Percentiles rank a stretch among this genome's conserved stretches.
Conservation (phyloP, 53 echinoderm and acorn worm species). For the Antedon mediterranea region DNA sequence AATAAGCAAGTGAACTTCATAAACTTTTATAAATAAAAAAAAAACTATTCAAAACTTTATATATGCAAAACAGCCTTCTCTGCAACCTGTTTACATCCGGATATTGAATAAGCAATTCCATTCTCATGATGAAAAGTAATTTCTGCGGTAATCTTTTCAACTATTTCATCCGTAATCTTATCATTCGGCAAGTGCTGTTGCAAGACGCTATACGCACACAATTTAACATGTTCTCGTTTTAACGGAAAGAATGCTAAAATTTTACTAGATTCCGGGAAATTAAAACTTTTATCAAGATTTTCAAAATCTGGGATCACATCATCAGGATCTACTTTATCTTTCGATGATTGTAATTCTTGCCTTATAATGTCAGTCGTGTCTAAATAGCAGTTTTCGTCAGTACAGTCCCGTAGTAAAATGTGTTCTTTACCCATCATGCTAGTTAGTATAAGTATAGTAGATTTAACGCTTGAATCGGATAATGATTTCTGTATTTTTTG, state of each 20-base stretch:
- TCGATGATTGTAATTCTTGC: background rate
- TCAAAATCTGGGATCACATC: background rate
- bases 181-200: constrained; percentile 14
- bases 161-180: constrained; percentile 17
- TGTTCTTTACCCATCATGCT: background rate
- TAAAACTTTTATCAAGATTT: background rate
- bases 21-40: too few relatives aligned
- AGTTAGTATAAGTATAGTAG: background rate
- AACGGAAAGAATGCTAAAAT: constrained; percentile 50
- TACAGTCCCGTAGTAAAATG: background rate
- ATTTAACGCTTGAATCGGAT: background rate
- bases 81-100: constrained; percentile 79
- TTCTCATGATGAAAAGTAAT: constrained; percentile 31
- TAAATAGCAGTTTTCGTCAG: background rate
- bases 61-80: constrained; percentile 44
- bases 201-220: constrained; percentile 27
- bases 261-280: constrained; percentile 7
- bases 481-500: background rate
- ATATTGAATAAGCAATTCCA: constrained; percentile 43
- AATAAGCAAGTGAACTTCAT: too few relatives aligned
- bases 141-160: constrained; percentile 74
- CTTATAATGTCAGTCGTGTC: background rate
- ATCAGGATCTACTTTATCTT: background rate
- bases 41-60: too few relatives aligned
- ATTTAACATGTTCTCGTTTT: constrained; percentile 42